Evolutionary conservation across 1,140 invertebrate genomes (phyloP), one percentile per base, ranked within the genome.

Genomic region (Acromyrmex heyeri): DNA sequence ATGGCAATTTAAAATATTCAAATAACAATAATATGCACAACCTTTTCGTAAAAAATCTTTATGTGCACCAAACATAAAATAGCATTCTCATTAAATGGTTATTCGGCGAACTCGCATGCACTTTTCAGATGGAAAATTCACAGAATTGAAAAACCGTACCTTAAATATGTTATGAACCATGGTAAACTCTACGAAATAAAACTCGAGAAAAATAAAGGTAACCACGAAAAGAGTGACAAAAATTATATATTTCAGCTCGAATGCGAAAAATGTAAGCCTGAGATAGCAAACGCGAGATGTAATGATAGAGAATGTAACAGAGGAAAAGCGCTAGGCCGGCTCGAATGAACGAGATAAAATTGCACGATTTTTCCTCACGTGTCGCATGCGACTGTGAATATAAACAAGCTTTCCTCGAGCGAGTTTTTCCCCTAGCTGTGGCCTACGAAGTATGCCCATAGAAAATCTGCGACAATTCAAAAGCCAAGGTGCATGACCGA

Each of bases 381-480:
- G 85, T 88, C 76, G 57, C 85, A 24, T 75, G 72, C 79, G 87
- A 75, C 70, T 79, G 75, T 82, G 89, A 88, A 90, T 92, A 89
- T 91, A 93, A 92, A 93, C 91, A 92, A 78, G 86, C 91, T 92
- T 75, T 91, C 76, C 79, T 72, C 50, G 70, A 38, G 70, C 86
- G 85, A 91, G 77, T 91, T 88, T 88, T 73, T 79, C 77, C 21
- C 30, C 21, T 30, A 85, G 69, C 70, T 55, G 21, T 70, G 50
- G 50, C 78, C 78, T 72, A 81, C 38, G 69, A 12, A 18, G n/a
- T 69, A 50, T 78, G 18, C 78, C 89, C 88, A 92, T 92, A 92
- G 91, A 92, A 92, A 92, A 92, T 92, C 91, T 92, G 91, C 87
- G 87, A 89, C 92, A 90, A 92, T 92, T 92, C 91, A 92, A 81